Percentiles rank a stretch among this genome's conserved stretches.
Evolutionary conservation across 1,140 invertebrate species (phyloP).

Genomic region (Vanessa tameamea): DNA sequence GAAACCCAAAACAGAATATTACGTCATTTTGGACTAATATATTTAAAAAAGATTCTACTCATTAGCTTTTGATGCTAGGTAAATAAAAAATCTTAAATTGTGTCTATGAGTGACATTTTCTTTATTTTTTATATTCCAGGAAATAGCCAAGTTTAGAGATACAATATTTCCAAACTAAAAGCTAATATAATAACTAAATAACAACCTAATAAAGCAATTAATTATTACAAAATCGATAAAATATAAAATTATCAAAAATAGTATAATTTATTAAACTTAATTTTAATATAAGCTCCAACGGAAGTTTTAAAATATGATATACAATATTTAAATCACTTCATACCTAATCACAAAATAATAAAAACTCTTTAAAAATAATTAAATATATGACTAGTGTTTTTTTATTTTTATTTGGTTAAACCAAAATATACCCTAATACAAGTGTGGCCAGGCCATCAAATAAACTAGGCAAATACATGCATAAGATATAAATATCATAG

Average conservation of each 20-base stretch:
- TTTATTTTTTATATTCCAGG: constrained; percentile 1
- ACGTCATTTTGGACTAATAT: too few species aligned
- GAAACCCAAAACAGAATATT: too few species aligned
- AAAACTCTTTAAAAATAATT: neutral
- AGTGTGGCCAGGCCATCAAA: neutral
- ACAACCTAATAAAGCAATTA: neutral
- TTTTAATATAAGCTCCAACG: neutral
- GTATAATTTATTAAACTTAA: neutral
- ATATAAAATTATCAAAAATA: neutral
- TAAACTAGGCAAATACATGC: neutral
- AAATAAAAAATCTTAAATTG: neutral
- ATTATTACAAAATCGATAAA: neutral
- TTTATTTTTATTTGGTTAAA: constrained; percentile 6
- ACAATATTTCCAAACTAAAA: too few species aligned
- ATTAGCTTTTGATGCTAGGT: too few species aligned
- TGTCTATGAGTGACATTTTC: constrained; percentile 5
- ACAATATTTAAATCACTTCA: neutral
- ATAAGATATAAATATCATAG: neutral
- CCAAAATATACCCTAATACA: neutral
- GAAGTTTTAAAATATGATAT: neutral
- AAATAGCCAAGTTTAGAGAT: neutral
- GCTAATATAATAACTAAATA: too few species aligned
- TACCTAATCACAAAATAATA: neutral
- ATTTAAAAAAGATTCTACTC: too few species aligned
- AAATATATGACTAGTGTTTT: constrained; percentile 3